A percentile compares a stretch with the other conserved stretches of the same genome.
phyloP scores from a whole-genome alignment of 2,113 vertebrate genomes.

The Solea senegalensis region DNA sequence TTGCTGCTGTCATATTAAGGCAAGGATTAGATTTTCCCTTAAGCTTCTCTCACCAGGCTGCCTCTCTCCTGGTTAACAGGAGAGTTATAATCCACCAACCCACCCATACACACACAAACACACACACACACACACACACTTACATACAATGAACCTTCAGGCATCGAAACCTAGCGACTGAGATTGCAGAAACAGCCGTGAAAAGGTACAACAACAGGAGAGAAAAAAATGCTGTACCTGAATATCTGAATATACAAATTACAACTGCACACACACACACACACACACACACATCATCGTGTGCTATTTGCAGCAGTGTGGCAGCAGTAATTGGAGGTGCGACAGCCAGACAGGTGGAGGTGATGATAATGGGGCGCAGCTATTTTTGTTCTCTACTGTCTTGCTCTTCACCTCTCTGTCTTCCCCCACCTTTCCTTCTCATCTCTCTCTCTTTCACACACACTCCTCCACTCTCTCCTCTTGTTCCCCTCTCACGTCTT shows the following conservation, averaged over 20 bases:
- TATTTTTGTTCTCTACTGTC: constrained; percentile 66
- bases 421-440: constrained; percentile 8
- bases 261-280: constrained; percentile 7
- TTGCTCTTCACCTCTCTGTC: constrained; percentile 30
- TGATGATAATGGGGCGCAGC: constrained; percentile 63
- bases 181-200: constrained; percentile 1
- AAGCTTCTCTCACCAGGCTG: constrained; percentile 69
- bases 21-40: constrained; percentile 69
- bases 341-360: constrained; percentile 72
- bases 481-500: background rate
- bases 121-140: constrained; percentile 14
- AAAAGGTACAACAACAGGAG: constrained; percentile 4
- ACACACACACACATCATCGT: constrained; percentile 19
- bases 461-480: background rate
- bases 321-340: constrained; percentile 69
- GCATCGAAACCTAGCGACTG: constrained; percentile 15
- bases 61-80: constrained; percentile 68
- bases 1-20: constrained; percentile 75
- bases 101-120: constrained; percentile 20
- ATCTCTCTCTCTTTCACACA: constrained; percentile 31
- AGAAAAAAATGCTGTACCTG: background rate
- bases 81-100: constrained; percentile 63
- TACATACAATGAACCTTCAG: constrained; percentile 16
- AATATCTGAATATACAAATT: constrained; percentile 1
- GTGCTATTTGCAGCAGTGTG: constrained; percentile 52